Evolutionary conservation across 1,140 invertebrate species (phyloP), one percentile per base, ranked within the genome.

Genomic region (Ips typographus): DNA sequence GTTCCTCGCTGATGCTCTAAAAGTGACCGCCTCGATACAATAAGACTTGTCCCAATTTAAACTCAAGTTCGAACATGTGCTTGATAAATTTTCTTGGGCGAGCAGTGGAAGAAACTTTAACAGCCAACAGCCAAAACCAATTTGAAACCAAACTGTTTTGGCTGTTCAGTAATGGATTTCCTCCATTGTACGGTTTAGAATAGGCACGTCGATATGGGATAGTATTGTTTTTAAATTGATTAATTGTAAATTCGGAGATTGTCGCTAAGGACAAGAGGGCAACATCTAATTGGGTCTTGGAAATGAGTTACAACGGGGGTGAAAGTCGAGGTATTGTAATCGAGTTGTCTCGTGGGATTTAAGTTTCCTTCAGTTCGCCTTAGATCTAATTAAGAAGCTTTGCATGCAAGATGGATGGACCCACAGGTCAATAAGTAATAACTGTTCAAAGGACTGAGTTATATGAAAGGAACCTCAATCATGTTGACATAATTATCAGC

Each of bases 11-110:
- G 55, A 65, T 60, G 38, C 52, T 49, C 38, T 60, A 47, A 36
- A 38, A 69, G 55, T 71, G 69, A 71, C 69, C 69, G 62, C 56
- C 63, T 61, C 56, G 38, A 62, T 65, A 71, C 61, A 70, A 70
- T 71, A 60, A 38, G 51, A 57, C 68, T 64, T 57, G 62, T 39
- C 62, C 57, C 49, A 52, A 63, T 71, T 71, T 65, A 59, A 63
- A 65, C 60, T 62, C 43, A 8, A 40, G 55, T 41, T 59, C 39
- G 53, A 51, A 60, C 36, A 60, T 47, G 44, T 40, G 62, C 41
- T 8, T 39, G 57, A 71, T 71, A 59, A 71, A 71, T 71, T 69
- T 40, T 63, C 55, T 22, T 37, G 42, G 42, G 22, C 41, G 65
- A 39, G 41, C 38, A 22, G 4, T 36, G 22, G 43, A 22, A 6